phyloP scores from a whole-genome alignment of 2,113 vertebrate genomes.

The Phalacrocorax brasilianus region DNA sequence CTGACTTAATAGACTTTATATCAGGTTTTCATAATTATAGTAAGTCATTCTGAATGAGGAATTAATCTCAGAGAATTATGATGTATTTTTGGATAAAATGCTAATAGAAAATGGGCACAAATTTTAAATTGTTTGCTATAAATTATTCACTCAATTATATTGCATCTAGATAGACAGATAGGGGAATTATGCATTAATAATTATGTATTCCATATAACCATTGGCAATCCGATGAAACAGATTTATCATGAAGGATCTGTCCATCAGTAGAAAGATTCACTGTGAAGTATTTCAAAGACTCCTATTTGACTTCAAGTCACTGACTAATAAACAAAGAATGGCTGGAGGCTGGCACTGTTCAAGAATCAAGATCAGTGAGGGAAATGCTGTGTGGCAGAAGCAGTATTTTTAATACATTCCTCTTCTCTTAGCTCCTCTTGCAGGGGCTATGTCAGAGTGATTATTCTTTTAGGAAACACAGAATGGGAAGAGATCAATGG shows the following conservation, averaged over 20 bases:
- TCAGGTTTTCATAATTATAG: not conserved
- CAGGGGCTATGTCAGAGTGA: not conserved
- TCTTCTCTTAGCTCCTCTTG: not conserved
- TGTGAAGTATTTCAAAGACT: constrained; percentile 20
- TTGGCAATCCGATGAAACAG: constrained; percentile 5
- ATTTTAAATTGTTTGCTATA: not conserved
- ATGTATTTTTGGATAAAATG: not conserved
- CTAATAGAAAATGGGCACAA: not conserved
- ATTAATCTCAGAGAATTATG: not conserved
- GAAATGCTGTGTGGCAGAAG: not conserved
- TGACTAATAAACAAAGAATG: not conserved
- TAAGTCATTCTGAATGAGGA: not conserved
- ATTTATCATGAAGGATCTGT: constrained; percentile 16
- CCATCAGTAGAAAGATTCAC: constrained; percentile 11
- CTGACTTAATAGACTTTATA: constrained; percentile 5
- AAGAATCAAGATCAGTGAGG: not conserved
- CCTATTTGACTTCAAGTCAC: not conserved
- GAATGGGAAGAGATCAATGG: not conserved
- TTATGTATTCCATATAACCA: not conserved
- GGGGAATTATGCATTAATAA: not conserved
- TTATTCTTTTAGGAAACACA: not conserved
- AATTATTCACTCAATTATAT: constrained; percentile 45
- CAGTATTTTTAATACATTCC: not conserved
- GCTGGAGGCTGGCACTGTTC: not conserved
- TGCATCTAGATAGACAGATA: not conserved